Evolutionary conservation across 1,140 invertebrate species (phyloP).

Genomic region (Drusus annulatus): DNA sequence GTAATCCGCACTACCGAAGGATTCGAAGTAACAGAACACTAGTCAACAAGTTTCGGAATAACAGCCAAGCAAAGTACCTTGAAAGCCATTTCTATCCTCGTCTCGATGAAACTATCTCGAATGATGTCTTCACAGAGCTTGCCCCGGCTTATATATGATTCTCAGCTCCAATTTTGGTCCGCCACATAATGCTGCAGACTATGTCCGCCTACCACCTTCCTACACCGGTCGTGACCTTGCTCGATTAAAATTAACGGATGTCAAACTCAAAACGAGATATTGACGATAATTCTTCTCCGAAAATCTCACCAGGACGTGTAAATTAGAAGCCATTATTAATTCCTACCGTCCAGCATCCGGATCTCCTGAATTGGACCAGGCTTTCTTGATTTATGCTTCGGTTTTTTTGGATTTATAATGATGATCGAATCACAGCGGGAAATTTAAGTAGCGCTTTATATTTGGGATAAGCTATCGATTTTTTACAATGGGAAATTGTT

Average conservation of each 20-base stretch:
- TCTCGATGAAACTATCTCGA: conserved; percentile 44
- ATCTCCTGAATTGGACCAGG: background rate
- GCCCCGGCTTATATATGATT: conserved; percentile 46
- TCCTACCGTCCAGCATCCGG: conserved; percentile 1
- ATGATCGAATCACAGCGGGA: background rate
- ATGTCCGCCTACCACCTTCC: conserved; percentile 42
- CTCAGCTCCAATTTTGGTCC: conserved; percentile 48
- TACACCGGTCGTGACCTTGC: conserved; percentile 45
- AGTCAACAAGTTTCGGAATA: background rate
- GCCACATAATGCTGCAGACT: background rate
- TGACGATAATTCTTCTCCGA: conserved; percentile 16
- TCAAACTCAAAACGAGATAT: conserved; percentile 38
- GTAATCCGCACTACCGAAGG: background rate
- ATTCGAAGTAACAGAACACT: background rate
- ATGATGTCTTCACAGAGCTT: conserved; percentile 37
- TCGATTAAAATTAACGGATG: conserved; percentile 45
- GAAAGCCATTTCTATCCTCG: conserved; percentile 46
- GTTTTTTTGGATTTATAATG: background rate
- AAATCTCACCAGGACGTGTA: background rate
- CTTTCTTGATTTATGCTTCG: background rate
- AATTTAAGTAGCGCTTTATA: background rate
- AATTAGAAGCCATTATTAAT: background rate
- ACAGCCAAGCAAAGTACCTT: conserved; percentile 30
- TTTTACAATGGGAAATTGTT: too few relatives aligned
- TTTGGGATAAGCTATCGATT: background rate